phyloP scores from a whole-genome alignment of 2,888 invertebrate species.

The Campopleginae sp. region DNA sequence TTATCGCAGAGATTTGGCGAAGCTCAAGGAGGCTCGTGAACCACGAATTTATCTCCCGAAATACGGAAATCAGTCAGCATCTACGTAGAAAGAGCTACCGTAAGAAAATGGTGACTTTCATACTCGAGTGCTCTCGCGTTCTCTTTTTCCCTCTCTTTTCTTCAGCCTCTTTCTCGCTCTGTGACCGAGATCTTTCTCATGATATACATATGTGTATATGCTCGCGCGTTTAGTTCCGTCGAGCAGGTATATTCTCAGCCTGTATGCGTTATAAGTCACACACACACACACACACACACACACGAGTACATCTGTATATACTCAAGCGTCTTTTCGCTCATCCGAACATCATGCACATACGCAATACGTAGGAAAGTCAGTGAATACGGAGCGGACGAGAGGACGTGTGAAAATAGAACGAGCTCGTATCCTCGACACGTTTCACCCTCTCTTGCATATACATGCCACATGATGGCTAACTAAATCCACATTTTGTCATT shows the following conservation, averaged over 20 bases:
- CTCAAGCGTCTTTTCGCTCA: background rate
- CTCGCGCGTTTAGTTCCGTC: constrained; percentile 29
- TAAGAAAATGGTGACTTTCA: constrained; percentile 41
- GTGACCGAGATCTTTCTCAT: constrained; percentile 28
- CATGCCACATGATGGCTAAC: constrained; percentile 49
- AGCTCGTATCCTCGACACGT: background rate
- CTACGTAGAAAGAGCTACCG: constrained; percentile 1
- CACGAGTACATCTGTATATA: background rate
- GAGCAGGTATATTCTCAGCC: background rate
- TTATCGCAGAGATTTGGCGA: constrained; percentile 63
- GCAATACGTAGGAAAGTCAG: constrained; percentile 7
- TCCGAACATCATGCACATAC: constrained; percentile 17
- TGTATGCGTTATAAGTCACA: constrained; percentile 1
- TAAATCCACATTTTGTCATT: constrained; percentile 61
- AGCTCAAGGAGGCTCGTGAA: constrained; percentile 51
- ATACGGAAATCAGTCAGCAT: constrained; percentile 64
- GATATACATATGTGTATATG: constrained; percentile 21
- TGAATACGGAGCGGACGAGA: background rate
- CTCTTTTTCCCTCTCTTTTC: background rate
- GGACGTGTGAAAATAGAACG: constrained; percentile 33
- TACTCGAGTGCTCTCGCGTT: constrained; percentile 23
- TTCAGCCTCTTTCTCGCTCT: constrained; percentile 17
- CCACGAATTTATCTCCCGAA: constrained; percentile 64
- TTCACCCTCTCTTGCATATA: constrained; percentile 10
- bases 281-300: background rate